A percentile compares a stretch with the other conserved stretches of the same genome.
phyloP scores from a whole-genome alignment of 2,797 vertebrate genomes.

The Semotilus atromaculatus region DNA sequence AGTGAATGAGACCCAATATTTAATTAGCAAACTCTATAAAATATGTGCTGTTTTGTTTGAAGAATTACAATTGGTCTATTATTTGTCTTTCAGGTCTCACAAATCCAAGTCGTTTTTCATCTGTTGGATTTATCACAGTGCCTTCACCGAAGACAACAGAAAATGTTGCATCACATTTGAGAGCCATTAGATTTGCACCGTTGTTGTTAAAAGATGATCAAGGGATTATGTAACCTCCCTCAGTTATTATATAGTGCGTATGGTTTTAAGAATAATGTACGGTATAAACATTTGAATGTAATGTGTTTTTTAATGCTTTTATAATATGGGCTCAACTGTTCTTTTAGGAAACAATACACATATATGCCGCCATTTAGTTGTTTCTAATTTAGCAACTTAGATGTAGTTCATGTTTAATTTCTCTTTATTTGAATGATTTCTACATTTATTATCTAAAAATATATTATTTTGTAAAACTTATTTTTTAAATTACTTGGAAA shows the following conservation, averaged over 20 bases:
- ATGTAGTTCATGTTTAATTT: not conserved
- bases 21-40: not conserved
- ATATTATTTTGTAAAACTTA: not conserved
- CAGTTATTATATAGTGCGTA: not conserved
- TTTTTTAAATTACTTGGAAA: not conserved
- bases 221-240: not conserved
- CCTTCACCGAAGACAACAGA: not conserved
- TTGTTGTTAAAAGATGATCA: not conserved
- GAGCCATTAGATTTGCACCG: not conserved
- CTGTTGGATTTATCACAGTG: not conserved
- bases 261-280: not conserved
- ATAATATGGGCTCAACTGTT: conserved; percentile 2
- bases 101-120: not conserved
- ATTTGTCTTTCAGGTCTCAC: conserved; percentile 18
- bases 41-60: not conserved
- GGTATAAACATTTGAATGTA: conserved; percentile 34
- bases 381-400: not conserved
- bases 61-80: not conserved
- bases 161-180: not conserved
- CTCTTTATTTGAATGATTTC: not conserved
- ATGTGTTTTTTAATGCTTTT: not conserved
- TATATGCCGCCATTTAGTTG: not conserved
- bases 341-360: not conserved
- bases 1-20: conserved; percentile 19
- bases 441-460: not conserved